Conservation (phyloP, 2,888 invertebrate species). For the Tetramorium bicarinatum region DNA sequence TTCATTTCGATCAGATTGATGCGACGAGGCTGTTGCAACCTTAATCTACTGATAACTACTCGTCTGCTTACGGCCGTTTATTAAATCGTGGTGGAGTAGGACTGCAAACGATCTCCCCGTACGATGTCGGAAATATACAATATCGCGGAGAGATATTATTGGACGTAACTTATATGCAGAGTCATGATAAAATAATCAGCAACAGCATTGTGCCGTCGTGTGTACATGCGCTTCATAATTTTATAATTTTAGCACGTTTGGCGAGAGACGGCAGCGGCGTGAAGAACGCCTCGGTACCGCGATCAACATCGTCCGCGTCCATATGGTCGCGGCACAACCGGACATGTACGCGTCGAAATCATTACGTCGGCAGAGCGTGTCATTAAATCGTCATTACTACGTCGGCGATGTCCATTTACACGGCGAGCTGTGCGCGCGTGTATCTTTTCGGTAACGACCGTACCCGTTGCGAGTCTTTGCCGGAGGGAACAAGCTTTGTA, state of each 20-base stretch:
- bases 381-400: slow-evolving; percentile 77
- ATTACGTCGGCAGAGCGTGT: slow-evolving; percentile 69
- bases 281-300: slow-evolving; percentile 6
- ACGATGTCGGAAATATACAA: background rate
- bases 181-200: slow-evolving; percentile 45
- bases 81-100: slow-evolving; percentile 63
- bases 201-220: background rate
- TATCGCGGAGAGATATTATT: slow-evolving; percentile 10
- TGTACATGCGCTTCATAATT: slow-evolving; percentile 5
- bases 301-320: slow-evolving; percentile 33
- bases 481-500: slow-evolving; percentile 61
- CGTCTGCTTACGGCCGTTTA: slow-evolving; percentile 65
- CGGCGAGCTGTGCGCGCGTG: slow-evolving; percentile 65
- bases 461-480: slow-evolving; percentile 60
- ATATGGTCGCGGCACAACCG: slow-evolving; percentile 24
- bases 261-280: background rate
- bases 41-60: slow-evolving; percentile 63
- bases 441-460: slow-evolving; percentile 73
- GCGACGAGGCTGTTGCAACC: slow-evolving; percentile 35
- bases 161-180: background rate
- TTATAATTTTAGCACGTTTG: slow-evolving; percentile 29
- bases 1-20: slow-evolving; percentile 60
- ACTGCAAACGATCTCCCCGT: slow-evolving; percentile 60
- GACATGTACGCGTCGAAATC: slow-evolving; percentile 71
- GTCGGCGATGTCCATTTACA: slow-evolving; percentile 61